Base-by-base conservation (phyloP, 2,888 invertebrate species). In the Cylindroiulus punctatus region DNA sequence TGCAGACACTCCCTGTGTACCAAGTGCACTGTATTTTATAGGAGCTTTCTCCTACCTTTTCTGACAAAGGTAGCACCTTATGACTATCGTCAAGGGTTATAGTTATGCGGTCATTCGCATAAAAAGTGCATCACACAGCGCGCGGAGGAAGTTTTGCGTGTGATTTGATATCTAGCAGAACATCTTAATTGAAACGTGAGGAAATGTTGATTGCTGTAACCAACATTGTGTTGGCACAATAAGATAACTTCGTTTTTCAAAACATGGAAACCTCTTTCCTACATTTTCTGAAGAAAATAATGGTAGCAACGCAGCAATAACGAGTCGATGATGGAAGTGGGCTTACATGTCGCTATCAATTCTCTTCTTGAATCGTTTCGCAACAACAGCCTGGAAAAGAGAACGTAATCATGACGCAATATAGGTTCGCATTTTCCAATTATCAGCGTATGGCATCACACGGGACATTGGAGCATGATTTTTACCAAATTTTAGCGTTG, bases 111-210 rank as follows among this genome's bases (percentile, higher is more conserved):
- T 65, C 65, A 65, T 65, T 65, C 26, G 65, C 65, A 26, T 65
- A n/a, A 0, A 26, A 7, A 22, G 12, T 22, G 65, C 26, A 36
- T 36, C 57, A 57, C 2, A 57, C 7, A n/a, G n/a, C n/a, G n/a
- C n/a, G 22, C 22, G 65, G 10, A 65, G 65, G 65, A 22, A 22
- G 22, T 26, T 26, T 65, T 5, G 36, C 36, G 36, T 36, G 65
- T 65, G 65, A 26, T 65, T 65, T 65, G 26, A 5, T 65, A 65
- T 65, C 65, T 65, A 65, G 26, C 1, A 8, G 26, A 22, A 65
- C 10, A 65, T 65, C 65, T 65, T 65, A 65, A 65, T 65, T 65
- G 65, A 65, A 65, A 65, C 65, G 65, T 65, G 65, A 26, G 65
- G 65, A 65, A 65, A 65, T 65, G 22, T 65, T 26, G 22, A 65